Conservation (phyloP, 2,888 invertebrate species). For the Colletes collaris region DNA sequence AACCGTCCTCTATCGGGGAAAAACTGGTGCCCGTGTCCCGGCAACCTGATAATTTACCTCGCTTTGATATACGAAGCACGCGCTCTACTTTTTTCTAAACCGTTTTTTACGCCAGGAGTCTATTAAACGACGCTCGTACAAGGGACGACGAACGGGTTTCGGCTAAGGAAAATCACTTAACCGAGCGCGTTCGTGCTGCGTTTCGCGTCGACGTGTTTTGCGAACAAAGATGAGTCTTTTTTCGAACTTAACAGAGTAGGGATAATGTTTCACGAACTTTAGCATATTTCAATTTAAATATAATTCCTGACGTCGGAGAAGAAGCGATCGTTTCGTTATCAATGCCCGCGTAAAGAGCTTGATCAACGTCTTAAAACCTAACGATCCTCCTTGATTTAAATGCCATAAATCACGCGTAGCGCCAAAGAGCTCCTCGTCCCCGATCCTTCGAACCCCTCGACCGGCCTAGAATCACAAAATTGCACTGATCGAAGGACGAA, state of each 20-base stretch:
- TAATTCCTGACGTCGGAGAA: too few species aligned
- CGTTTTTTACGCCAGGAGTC: background rate
- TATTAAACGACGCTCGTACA: conserved; percentile 39
- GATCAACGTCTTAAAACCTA: background rate
- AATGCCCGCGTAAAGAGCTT: too few species aligned
- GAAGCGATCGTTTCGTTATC: too few species aligned
- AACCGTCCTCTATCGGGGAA: conserved; percentile 26
- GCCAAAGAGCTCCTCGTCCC: conserved; percentile 9
- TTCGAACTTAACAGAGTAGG: too few species aligned
- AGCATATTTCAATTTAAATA: too few species aligned
- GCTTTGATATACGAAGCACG: conserved; percentile 43
- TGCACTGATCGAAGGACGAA: conserved; percentile 11
- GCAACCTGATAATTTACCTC: conserved; percentile 47
- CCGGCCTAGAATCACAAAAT: background rate
- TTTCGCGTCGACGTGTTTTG: too few species aligned
- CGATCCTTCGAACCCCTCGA: background rate
- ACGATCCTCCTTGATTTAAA: background rate
- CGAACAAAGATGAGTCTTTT: too few species aligned
- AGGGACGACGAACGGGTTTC: background rate
- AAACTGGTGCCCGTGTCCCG: conserved; percentile 27
- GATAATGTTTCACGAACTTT: too few species aligned
- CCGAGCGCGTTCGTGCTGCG: too few species aligned
- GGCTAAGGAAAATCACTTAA: background rate
- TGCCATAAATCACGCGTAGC: background rate
- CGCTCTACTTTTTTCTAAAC: conserved; percentile 26